Percentiles rank a stretch among this genome's conserved stretches.
Conservation (phyloP, 1,140 invertebrate species). For the Portunus trituberculatus region DNA sequence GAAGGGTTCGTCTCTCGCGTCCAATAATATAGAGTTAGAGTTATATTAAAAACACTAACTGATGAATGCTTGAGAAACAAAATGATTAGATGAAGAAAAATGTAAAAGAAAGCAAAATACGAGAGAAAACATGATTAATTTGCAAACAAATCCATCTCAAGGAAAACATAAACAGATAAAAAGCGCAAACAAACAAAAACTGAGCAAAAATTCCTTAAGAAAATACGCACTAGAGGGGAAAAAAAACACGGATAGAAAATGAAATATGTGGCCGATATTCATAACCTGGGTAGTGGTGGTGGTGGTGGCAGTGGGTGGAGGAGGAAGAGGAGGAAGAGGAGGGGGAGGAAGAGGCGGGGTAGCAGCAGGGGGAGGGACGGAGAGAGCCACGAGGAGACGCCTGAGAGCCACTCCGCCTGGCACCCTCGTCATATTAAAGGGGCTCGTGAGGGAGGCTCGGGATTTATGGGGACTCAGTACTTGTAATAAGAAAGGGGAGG, state of each 20-base stretch:
- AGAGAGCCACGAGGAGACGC: constrained; percentile 27
- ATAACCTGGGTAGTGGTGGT: constrained; percentile 40
- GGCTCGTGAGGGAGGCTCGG: constrained; percentile 61
- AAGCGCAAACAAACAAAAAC: not conserved
- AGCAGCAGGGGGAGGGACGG: not conserved
- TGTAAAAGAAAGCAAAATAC: not conserved
- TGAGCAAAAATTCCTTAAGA: not conserved
- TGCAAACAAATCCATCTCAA: not conserved
- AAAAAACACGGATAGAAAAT: constrained; percentile 13
- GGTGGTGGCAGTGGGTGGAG: not conserved
- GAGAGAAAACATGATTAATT: not conserved
- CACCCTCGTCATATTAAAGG: constrained; percentile 75
- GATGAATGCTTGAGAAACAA: not conserved
- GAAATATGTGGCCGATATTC: constrained; percentile 55
- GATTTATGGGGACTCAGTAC: constrained; percentile 71
- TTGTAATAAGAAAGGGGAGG: constrained; percentile 72
- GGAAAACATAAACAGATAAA: not conserved
- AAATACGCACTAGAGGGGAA: not conserved
- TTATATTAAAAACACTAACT: not conserved
- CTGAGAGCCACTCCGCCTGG: constrained; percentile 67
- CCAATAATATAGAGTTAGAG: not conserved
- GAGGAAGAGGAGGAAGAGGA: not conserved
- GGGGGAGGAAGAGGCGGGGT: not conserved
- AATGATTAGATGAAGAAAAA: not conserved
- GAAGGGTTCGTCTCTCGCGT: not conserved